Conservation (phyloP, 2,113 vertebrate genomes). For the human (Homo sapiens) region DNA sequence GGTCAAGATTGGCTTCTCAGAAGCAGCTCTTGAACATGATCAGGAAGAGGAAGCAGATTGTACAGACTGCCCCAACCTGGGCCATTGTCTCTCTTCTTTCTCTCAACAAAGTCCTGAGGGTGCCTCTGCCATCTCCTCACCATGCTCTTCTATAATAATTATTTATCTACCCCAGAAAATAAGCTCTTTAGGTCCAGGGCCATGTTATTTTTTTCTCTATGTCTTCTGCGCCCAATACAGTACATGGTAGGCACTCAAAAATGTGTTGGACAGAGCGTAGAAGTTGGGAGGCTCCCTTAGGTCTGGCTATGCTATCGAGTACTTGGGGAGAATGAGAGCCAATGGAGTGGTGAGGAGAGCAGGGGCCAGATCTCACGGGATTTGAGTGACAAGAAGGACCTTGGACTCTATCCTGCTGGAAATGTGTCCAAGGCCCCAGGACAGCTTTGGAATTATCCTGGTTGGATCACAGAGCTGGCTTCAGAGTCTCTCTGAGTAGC, state of each 20-base stretch:
- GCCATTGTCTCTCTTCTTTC: too few relatives aligned
- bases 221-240: background rate
- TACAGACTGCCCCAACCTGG: fast-evolving
- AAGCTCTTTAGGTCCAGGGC: background rate
- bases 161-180: background rate
- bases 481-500: background rate
- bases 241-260: background rate
- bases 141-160: background rate
- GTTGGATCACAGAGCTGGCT: background rate
- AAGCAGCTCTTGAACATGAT: background rate
- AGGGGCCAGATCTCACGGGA: background rate
- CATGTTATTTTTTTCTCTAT: background rate
- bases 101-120: too few relatives aligned
- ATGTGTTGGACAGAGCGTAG: background rate
- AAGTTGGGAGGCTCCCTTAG: background rate
- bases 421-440: background rate
- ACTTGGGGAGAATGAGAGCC: background rate
- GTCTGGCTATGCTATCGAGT: too few relatives aligned
- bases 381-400: background rate
- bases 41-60: background rate
- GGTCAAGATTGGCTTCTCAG: background rate
- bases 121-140: background rate
- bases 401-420: background rate
- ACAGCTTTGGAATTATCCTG: background rate
- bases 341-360: background rate